A percentile compares a stretch with the other conserved stretches of the same genome.
phyloP scores from a whole-genome alignment of 2,888 invertebrate species.

The Zaprionus bogoriensis region DNA sequence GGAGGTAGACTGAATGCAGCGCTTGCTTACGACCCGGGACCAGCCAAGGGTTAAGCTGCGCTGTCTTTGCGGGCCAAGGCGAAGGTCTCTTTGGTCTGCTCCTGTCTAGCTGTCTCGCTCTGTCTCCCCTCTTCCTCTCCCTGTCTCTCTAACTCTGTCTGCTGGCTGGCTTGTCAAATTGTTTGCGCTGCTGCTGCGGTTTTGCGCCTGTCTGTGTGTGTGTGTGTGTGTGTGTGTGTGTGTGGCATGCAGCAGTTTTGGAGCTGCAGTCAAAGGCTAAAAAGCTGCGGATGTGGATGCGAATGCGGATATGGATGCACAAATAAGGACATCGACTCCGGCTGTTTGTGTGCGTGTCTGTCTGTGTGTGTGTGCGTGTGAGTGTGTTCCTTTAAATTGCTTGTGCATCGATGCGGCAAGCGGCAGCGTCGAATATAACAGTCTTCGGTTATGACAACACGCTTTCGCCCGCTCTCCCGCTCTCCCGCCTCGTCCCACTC shows the following conservation, averaged over 20 bases:
- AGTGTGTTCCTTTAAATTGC: conserved; percentile 45
- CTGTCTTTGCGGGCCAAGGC: conserved; percentile 30
- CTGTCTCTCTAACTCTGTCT: background rate
- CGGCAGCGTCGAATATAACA: conserved; percentile 38
- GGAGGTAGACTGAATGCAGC: conserved; percentile 10
- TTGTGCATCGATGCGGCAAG: conserved; percentile 42
- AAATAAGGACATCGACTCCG: conserved; percentile 34
- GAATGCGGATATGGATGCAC: conserved; percentile 44
- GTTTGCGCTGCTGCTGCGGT: conserved; percentile 16
- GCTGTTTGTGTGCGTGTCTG: conserved; percentile 3
- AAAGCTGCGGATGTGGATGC: conserved; percentile 21
- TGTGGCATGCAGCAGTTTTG: conserved; percentile 32
- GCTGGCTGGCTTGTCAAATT: conserved; percentile 20
- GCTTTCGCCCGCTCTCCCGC: background rate
- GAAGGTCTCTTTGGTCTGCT: background rate
- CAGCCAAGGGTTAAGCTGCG: conserved; percentile 47
- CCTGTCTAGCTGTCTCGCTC: background rate
- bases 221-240: too few species aligned
- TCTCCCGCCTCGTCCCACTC: background rate
- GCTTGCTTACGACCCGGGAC: conserved; percentile 29
- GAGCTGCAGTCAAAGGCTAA: conserved; percentile 44
- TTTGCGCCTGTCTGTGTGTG: too few species aligned
- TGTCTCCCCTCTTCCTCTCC: background rate
- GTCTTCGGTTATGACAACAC: conserved; percentile 42
- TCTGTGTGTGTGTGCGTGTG: conserved; percentile 6